Percentiles rank a stretch among this genome's conserved stretches.
Evolutionary conservation across 2,888 invertebrate genomes (phyloP).

Genomic region (Craniophora ligustri): DNA sequence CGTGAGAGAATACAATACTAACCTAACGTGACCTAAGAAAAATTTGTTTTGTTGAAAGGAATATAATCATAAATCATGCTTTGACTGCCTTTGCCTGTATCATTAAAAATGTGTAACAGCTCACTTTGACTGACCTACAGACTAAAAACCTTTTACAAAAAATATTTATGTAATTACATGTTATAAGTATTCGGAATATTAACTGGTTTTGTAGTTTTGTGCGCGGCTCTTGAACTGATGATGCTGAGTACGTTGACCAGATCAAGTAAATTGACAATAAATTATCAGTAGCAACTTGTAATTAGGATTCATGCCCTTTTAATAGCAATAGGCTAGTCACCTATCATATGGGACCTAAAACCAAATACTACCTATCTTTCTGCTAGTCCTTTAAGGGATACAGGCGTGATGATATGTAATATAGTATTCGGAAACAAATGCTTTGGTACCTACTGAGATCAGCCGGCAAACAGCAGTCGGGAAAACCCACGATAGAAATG

Average conservation of each 20-base stretch:
- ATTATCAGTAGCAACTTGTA: too few species aligned
- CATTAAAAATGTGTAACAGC: slow-evolving; percentile 13
- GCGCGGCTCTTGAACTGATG: too few species aligned
- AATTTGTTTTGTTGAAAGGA: slow-evolving; percentile 14
- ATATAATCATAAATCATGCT: slow-evolving; percentile 14
- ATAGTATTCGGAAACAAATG: slow-evolving; percentile 57
- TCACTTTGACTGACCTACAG: background rate
- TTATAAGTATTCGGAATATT: slow-evolving; percentile 47
- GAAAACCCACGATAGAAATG: slow-evolving; percentile 75
- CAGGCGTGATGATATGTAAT: too few species aligned
- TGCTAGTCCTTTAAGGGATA: too few species aligned
- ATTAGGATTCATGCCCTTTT: too few species aligned
- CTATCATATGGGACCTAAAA: too few species aligned
- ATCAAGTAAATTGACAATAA: too few species aligned
- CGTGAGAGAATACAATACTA: slow-evolving; percentile 24
- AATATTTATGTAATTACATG: background rate
- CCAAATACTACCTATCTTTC: too few species aligned
- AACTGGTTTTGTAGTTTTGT: too few species aligned
- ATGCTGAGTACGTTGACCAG: too few species aligned
- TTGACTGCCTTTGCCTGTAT: background rate
- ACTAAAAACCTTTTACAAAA: background rate
- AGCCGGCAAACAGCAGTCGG: slow-evolving; percentile 57
- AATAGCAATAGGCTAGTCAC: too few species aligned
- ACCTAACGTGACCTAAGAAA: background rate
- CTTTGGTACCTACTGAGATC: slow-evolving; percentile 52